Percentiles rank a stretch among this genome's conserved stretches.
These are phyloP conservation scores for Aphelenchoides avenae DNA, from an alignment of 1,140 invertebrate species.

Conservation along the genomic window DNA sequence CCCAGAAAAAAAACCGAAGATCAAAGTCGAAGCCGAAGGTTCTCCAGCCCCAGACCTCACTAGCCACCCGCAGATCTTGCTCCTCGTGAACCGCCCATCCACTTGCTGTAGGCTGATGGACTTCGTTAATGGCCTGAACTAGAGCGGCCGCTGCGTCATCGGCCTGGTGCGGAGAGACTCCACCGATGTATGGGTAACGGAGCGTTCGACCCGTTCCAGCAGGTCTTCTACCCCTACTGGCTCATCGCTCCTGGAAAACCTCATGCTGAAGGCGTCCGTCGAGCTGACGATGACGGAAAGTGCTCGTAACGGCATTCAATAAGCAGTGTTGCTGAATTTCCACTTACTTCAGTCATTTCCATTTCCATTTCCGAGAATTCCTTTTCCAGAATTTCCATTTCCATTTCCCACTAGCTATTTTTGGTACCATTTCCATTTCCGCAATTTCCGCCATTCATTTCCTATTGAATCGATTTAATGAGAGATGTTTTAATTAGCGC, in stretches of 20 bases:
- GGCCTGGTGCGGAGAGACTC: conserved; percentile 54
- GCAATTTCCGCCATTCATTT: no score
- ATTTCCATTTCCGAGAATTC: no score
- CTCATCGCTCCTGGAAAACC: conserved; percentile 54
- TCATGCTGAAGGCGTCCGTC: conserved; percentile 79
- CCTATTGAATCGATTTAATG: no score
- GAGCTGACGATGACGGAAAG: conserved; percentile 81
- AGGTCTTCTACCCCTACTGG: conserved; percentile 59
- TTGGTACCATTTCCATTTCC: no score
- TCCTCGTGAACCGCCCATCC: conserved; percentile 85
- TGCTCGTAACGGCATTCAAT: conserved; percentile 80
- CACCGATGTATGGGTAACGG: conserved; percentile 30
- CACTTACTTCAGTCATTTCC: no score
- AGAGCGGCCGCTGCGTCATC: conserved; percentile 71
- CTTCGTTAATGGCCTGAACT: conserved; percentile 97
- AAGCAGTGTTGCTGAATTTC: no score
- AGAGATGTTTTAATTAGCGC: no score
- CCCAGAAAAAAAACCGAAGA: no score
- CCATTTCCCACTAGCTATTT: no score
- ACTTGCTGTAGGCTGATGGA: conserved; percentile 82
- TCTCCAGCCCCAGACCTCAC: no score
- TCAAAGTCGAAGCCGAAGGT: no score
- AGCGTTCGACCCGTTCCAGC: conserved; percentile 53
- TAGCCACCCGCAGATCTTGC: conserved; percentile 92
- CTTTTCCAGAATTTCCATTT: no score